Conservation (phyloP, 2,888 invertebrate species). For the Heliconius erato region DNA sequence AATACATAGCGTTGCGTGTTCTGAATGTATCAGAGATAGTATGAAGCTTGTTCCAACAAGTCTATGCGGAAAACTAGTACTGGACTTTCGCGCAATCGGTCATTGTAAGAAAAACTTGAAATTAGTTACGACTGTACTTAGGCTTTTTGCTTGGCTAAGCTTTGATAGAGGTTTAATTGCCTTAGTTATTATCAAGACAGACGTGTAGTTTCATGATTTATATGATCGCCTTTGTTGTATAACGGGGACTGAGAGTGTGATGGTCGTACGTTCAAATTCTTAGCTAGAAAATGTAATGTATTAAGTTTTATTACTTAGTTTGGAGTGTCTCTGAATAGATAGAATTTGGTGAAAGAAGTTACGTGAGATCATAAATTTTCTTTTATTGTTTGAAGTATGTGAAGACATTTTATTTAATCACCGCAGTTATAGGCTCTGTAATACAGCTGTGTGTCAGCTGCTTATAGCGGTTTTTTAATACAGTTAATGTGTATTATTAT, state of each 20-base stretch:
- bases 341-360: background rate
- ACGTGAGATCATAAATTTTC: background rate
- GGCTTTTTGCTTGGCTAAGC: slow-evolving; percentile 12
- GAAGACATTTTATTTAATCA: too few relatives aligned
- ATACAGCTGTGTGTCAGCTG: too few relatives aligned
- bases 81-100: slow-evolving; percentile 34
- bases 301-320: background rate
- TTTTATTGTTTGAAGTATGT: background rate
- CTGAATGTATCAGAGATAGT: slow-evolving; percentile 40
- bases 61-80: slow-evolving; percentile 45
- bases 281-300: background rate
- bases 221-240: background rate
- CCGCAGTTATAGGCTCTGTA: too few relatives aligned
- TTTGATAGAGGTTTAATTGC: slow-evolving; percentile 24
- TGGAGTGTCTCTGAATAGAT: background rate
- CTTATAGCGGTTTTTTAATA: too few relatives aligned
- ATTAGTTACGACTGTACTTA: background rate
- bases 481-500: too few relatives aligned
- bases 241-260: background rate
- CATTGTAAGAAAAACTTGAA: slow-evolving; percentile 20
- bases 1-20: slow-evolving; percentile 45
- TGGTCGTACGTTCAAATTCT: background rate
- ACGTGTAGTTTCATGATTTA: background rate
- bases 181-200: background rate
- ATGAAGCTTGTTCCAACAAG: slow-evolving; percentile 36